These are phyloP conservation scores for Burhinus bistriatus DNA, from an alignment of 2,113 vertebrate species.

Conservation along the genomic window DNA sequence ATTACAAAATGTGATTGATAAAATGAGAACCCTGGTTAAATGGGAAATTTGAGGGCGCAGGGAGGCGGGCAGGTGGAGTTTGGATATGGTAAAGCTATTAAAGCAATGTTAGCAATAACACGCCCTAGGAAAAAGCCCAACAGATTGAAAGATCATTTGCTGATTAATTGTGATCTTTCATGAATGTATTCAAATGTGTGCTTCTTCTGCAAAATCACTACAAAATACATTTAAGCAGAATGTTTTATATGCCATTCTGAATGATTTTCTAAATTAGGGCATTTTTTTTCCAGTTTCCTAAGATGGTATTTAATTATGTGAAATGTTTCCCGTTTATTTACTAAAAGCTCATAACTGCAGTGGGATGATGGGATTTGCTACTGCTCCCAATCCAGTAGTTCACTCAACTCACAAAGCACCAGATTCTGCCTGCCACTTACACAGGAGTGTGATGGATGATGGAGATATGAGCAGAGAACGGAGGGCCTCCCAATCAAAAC, in stretches of 20 bases:
- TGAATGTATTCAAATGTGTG: not conserved
- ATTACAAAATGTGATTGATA: slow-evolving; percentile 31
- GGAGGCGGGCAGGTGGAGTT: not conserved
- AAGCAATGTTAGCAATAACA: not conserved
- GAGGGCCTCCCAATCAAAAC: not conserved
- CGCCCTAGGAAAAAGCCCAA: not conserved
- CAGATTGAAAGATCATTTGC: not conserved
- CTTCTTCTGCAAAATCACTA: slow-evolving; percentile 39
- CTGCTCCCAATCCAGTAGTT: slow-evolving; percentile 30
- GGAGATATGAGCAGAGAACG: not conserved
- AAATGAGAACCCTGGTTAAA: slow-evolving; percentile 29
- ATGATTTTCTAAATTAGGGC: slow-evolving; percentile 49
- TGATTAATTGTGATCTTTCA: slow-evolving; percentile 49
- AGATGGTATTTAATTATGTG: slow-evolving; percentile 60
- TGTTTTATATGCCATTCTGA: slow-evolving; percentile 45
- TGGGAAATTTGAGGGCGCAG: not conserved
- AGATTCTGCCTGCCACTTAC: not conserved
- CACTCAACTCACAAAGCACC: not conserved
- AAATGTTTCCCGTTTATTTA: slow-evolving; percentile 60
- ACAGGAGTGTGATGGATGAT: not conserved
- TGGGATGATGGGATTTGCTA: slow-evolving; percentile 33
- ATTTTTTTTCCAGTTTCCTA: slow-evolving; percentile 3
- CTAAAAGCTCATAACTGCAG: slow-evolving; percentile 37
- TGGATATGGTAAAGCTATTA: slow-evolving; percentile 9
- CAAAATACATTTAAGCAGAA: slow-evolving; percentile 38